Conservation (phyloP, 2,888 invertebrate species). For the Caenorhabditis drosophilae region DNA sequence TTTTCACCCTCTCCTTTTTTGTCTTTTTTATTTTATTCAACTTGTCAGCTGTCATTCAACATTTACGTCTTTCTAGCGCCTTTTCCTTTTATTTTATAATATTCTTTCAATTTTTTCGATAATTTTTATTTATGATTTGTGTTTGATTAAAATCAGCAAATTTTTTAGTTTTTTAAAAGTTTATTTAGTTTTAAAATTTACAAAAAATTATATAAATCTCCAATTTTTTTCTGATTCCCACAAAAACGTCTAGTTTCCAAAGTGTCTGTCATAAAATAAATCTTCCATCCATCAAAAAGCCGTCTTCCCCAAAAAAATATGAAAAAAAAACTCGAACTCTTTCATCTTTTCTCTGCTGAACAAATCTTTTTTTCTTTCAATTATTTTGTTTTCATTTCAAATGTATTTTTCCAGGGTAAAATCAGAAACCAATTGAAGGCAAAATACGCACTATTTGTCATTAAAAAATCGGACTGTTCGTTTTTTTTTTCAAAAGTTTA, state of each 20-base stretch:
- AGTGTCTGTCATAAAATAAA: too few species aligned
- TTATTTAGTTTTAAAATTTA: too few species aligned
- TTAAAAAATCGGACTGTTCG: neutral
- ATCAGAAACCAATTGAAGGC: too few species aligned
- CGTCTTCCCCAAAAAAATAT: neutral
- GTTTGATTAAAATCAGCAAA: too few species aligned
- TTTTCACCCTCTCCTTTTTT: too few species aligned
- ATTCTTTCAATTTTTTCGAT: neutral
- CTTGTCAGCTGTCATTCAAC: slow-evolving; percentile 5
- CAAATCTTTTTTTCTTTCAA: neutral
- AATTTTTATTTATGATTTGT: too few species aligned
- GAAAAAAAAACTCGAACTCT: too few species aligned
- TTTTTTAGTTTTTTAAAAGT: too few species aligned
- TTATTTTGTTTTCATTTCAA: neutral
- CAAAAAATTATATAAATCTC: too few species aligned
- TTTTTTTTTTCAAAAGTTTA: neutral
- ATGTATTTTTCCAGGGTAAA: too few species aligned
- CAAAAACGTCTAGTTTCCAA: too few species aligned
- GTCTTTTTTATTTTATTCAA: slow-evolving; percentile 7
- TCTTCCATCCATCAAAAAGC: slow-evolving; percentile 1
- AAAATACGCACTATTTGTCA: neutral
- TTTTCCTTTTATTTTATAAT: neutral
- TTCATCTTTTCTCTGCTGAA: neutral
- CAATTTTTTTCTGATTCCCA: too few species aligned
- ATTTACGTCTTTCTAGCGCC: neutral